These are phyloP conservation scores for Lamproptera curius DNA, from an alignment of 2,888 invertebrate species.

Conservation along the genomic window DNA sequence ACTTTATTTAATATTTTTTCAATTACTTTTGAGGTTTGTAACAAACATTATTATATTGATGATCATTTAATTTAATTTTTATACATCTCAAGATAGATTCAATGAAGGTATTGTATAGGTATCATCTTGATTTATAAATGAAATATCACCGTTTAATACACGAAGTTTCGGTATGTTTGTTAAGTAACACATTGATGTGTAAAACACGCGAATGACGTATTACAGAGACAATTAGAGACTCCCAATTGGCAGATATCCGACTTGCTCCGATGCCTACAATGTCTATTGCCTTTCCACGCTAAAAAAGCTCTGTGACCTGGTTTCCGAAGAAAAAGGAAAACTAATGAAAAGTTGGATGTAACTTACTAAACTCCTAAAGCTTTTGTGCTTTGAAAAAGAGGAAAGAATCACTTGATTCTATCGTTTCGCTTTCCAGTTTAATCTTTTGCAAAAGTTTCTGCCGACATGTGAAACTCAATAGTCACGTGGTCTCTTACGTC, in stretches of 20 bases:
- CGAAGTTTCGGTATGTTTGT: too few relatives aligned
- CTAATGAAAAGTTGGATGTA: not conserved
- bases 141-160: too few relatives aligned
- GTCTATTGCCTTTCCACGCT: constrained; percentile 2
- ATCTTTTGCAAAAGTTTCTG: not conserved
- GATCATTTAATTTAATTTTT: too few relatives aligned
- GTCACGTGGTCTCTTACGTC: too few relatives aligned
- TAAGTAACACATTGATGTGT: too few relatives aligned
- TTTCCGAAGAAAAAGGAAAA: not conserved
- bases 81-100: too few relatives aligned
- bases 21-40: too few relatives aligned
- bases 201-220: not conserved
- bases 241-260: constrained; percentile 11
- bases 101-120: too few relatives aligned
- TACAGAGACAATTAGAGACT: constrained; percentile 1
- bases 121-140: too few relatives aligned
- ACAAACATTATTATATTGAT: too few relatives aligned
- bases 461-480: too few relatives aligned
- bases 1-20: too few relatives aligned
- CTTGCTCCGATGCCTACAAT: constrained; percentile 3
- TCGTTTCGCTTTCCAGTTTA: not conserved
- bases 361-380: not conserved
- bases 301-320: constrained; percentile 3
- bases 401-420: not conserved
- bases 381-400: not conserved